Base-by-base conservation (phyloP, 2,113 vertebrate genomes). In the Macroglossus sobrinus region DNA sequence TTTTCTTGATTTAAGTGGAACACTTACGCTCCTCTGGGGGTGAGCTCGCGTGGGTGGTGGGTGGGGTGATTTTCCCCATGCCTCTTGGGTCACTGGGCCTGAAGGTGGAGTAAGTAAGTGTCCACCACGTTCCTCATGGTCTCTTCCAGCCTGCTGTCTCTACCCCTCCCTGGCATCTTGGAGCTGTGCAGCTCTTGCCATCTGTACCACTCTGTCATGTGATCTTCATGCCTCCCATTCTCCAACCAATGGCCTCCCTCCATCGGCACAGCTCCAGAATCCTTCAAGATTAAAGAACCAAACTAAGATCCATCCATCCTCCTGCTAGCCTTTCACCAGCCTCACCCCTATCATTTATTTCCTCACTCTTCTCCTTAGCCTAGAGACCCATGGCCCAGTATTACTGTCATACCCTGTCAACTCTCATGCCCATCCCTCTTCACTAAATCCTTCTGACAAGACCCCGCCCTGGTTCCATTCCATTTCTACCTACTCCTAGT, bases 31-130 rank as follows among this genome's bases (percentile, higher is more conserved):
- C 5, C 5, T 50, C 38, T 40, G 26, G 47, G 50, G 40, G 68
- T 14, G 19, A n/a, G 57, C 26, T 33, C 53, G 4, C 24, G 10
- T 35, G 13, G 2, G 9, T 26, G 16, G 9, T 15, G 9, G 26
- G 19, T 0, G 33, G 0, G 18, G 13, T 14, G 9, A 9, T 35
- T 45, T 43, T 6, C 2, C 50, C 40, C 50, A 26, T 10, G 4
- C 10, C 40, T 10, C 40, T 38, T 69, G 81, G 68, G 43, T 69
- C 40, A 0, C 43, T 33, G 47, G 28, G 7, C 55, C 59, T 21
- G 64, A 50, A 81, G 26, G 24, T 35, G 30, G 66, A 26, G 57
- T 35, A 11, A 24, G 10, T 7, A 11, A 24, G 10, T 7, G 13
- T 47, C 19, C 24, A 5, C 61, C 59, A 63, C 55, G 35, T 4